Conservation (phyloP, 1,140 invertebrate genomes). For the Neodiprion fabricii region DNA sequence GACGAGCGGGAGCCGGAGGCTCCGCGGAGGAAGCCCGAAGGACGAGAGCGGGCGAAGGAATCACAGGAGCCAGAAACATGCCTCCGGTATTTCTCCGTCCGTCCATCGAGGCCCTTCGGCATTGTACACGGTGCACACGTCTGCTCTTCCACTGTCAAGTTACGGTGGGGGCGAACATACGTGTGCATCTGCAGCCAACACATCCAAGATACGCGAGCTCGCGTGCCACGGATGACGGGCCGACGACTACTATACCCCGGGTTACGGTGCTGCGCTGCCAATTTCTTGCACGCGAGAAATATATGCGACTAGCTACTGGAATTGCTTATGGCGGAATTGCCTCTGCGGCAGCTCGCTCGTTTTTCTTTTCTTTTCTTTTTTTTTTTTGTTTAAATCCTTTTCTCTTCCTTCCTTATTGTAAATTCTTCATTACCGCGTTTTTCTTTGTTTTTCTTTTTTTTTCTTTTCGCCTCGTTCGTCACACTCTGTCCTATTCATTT, state of each 20-base stretch:
- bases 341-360: neutral
- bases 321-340: constrained; percentile 3
- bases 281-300: neutral
- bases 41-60: neutral
- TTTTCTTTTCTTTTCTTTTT: neutral
- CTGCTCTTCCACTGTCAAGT: no score
- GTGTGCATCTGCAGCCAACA: no score
- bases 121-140: no score
- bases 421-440: neutral
- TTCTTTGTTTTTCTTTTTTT: neutral
- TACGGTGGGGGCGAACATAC: no score
- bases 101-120: neutral
- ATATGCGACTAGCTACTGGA: neutral
- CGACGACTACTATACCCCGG: neutral
- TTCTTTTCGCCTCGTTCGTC: neutral
- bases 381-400: neutral
- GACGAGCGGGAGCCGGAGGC: neutral
- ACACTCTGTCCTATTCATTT: neutral
- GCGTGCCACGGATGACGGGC: neutral
- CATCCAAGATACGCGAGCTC: neutral
- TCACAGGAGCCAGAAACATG: neutral
- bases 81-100: neutral
- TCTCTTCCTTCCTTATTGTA: neutral
- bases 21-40: neutral
- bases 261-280: neutral